Percentiles rank a stretch among this genome's conserved stretches.
These are phyloP conservation scores for Lophotriccus pileatus DNA, from an alignment of 2,797 vertebrate genomes.

Conservation along the genomic window DNA sequence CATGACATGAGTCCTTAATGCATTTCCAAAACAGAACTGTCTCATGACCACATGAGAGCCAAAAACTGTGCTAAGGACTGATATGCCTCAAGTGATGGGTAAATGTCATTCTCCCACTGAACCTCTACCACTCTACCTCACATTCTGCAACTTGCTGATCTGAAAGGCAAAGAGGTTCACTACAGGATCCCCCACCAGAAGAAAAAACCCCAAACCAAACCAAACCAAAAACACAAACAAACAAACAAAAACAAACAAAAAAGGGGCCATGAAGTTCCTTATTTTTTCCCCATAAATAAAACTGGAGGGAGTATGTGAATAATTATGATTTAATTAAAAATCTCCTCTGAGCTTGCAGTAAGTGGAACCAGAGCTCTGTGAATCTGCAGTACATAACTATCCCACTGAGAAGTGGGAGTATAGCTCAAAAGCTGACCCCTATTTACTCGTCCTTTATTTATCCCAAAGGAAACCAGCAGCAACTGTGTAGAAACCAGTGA, in stretches of 20 bases:
- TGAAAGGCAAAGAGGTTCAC: neutral
- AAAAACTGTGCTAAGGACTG: neutral
- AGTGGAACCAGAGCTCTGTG: neutral
- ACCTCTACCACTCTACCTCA: neutral
- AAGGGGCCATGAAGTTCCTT: neutral
- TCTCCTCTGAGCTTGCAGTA: neutral
- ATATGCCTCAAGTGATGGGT: neutral
- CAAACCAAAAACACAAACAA: neutral
- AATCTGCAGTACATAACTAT: neutral
- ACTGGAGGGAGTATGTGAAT: neutral
- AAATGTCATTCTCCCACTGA: neutral
- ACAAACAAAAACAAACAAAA: neutral
- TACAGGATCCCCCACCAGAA: neutral
- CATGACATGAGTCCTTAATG: neutral
- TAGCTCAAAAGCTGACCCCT: neutral
- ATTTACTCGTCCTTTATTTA: neutral
- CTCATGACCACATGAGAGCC: neutral
- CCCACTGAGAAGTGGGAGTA: neutral
- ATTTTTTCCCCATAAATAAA: neutral
- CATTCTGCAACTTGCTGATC: neutral
- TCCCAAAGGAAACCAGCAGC: neutral
- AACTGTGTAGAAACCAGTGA: neutral
- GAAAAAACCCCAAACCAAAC: neutral
- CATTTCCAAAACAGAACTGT: neutral
- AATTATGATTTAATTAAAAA: neutral